These are phyloP conservation scores for Jordanella pulchra DNA, from an alignment of 2,797 vertebrate genomes.

Conservation along the genomic window DNA sequence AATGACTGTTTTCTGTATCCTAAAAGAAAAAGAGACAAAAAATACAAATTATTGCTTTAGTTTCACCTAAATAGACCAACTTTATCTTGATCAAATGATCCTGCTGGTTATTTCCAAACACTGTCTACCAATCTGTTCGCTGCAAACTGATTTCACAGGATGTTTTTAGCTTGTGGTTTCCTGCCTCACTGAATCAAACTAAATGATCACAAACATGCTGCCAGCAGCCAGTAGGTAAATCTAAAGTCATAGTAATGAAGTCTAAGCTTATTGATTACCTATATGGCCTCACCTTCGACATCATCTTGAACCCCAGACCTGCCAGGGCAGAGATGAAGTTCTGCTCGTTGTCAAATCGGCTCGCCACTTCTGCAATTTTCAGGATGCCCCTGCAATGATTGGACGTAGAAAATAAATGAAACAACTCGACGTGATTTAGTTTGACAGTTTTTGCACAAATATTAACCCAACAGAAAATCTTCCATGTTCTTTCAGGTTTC, in stretches of 20 bases:
- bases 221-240: not conserved
- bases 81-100: not conserved
- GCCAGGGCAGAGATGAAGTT: conserved; percentile 80
- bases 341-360: conserved; percentile 86
- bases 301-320: conserved; percentile 86
- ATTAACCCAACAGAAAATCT: not conserved
- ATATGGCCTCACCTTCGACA: conserved; percentile 83
- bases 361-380: conserved; percentile 92
- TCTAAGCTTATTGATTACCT: not conserved
- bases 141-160: conserved; percentile 10
- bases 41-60: not conserved
- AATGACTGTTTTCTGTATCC: conserved; percentile 81
- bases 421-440: not conserved
- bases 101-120: not conserved
- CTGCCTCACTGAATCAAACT: conserved; percentile 14
- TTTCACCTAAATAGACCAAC: not conserved
- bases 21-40: conserved; percentile 39
- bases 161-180: conserved; percentile 18
- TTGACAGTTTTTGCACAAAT: fast-evolving
- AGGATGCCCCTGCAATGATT: conserved; percentile 82
- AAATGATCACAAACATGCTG: no score
- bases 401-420: conserved; percentile 1
- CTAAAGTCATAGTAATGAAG: not conserved
- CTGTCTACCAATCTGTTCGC: not conserved
- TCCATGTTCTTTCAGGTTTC: not conserved